Base-by-base conservation (phyloP, 92 coral and sea anemone genomes). In the Chrysogorgia sp. region DNA sequence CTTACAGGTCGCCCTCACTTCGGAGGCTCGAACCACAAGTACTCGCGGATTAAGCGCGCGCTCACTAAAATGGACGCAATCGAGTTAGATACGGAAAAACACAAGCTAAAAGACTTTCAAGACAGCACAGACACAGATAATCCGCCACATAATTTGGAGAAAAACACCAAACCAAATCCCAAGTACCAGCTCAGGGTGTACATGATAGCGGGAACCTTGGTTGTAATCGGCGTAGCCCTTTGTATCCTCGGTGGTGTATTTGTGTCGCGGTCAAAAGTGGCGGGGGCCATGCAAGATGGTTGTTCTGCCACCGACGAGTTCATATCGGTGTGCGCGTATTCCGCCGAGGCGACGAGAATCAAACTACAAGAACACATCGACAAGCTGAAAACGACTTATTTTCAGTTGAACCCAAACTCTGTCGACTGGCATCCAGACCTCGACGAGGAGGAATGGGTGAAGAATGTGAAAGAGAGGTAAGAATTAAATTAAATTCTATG, bases 361-460 rank as follows among this genome's bases (percentile, higher is more conserved):
- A 87, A 94, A 63, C 71, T 92, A 65, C 91, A 83, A 58, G 78
- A 49, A 65, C 88, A 90, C 77, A 82, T 92, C 10, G 85, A 79
- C 66, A 84, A 88, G 40, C 85, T 90, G 58, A 88, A 88, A 52
- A 85, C 86, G 43, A 70, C 85, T 15, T 90, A 83, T 74, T 92
- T 77, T 76, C 37, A 77, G 49, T 81, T 86, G 22, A 84, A 86
- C 34, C 97, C 97, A 7, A 66, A 78, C 34, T 52, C 68, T 10
- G 67, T 90, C 34, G 80, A 82, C 24, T 34, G 63, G 56, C 87
- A 86, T 63, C 41, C 70, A 5, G 81, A 82, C n/a, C 83, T 87
- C 24, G 29, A 58, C 0, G 77, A 89, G 7, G 83, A 82, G 10
- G 90, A 90, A 33, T 45, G 85, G 69, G 83, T 82, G 31, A 48